These are phyloP conservation scores for Elgaria multicarinata DNA, from an alignment of 2,113 vertebrate genomes.

Conservation along the genomic window DNA sequence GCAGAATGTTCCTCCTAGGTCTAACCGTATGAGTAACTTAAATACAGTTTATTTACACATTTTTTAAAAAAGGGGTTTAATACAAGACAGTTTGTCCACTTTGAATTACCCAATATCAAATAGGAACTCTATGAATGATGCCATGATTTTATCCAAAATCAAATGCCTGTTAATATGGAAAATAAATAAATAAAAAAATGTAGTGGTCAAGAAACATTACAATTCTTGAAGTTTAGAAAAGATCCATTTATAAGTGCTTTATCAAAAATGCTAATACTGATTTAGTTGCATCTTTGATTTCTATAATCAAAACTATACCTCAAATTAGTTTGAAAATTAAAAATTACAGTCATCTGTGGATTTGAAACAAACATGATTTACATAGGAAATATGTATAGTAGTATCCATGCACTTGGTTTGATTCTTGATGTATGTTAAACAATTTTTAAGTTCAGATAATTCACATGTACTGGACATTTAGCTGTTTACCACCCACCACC, in stretches of 20 bases:
- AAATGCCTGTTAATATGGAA: constrained; percentile 48
- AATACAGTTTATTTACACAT: constrained; percentile 77
- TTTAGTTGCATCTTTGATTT: constrained; percentile 52
- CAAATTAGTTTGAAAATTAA: constrained; percentile 40
- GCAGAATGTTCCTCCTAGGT: constrained; percentile 72
- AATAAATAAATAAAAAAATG: constrained; percentile 14
- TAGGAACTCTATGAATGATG: constrained; percentile 58
- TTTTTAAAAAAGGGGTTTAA: constrained; percentile 66
- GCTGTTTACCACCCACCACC: constrained; percentile 75
- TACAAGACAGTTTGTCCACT: constrained; percentile 61
- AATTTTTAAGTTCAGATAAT: constrained; percentile 57
- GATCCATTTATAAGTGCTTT: constrained; percentile 35
- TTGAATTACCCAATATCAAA: constrained; percentile 60
- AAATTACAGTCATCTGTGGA: constrained; percentile 28
- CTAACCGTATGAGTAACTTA: constrained; percentile 72
- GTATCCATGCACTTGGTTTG: constrained; percentile 13
- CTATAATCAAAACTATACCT: background rate
- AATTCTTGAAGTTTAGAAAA: constrained; percentile 45
- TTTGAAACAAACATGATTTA: constrained; percentile 18
- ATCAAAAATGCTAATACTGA: constrained; percentile 57
- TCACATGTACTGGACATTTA: constrained; percentile 46
- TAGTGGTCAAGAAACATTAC: constrained; percentile 39
- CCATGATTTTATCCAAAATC: constrained; percentile 65
- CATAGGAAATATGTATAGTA: constrained; percentile 7
- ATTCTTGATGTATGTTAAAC: constrained; percentile 41